Conservation (phyloP, 2,113 vertebrate genomes). For the Phyllopteryx taeniolatus region DNA sequence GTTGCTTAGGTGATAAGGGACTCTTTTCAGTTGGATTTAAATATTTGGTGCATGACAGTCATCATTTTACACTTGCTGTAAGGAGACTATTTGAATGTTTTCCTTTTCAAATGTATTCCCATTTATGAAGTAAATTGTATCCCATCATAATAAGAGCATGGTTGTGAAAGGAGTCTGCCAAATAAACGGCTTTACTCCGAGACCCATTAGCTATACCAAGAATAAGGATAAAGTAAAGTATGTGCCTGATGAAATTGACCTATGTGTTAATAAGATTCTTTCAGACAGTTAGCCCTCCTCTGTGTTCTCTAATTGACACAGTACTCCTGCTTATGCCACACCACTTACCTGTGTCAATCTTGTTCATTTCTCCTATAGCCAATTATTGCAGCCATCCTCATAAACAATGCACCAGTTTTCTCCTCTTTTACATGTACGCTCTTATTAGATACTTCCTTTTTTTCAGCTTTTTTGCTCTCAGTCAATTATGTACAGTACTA, state of each 20-base stretch:
- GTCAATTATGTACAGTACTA: not conserved
- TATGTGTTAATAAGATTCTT: slow-evolving; percentile 74
- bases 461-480: slow-evolving; percentile 12
- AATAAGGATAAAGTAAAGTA: not conserved
- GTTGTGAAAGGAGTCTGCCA: not conserved
- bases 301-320: slow-evolving; percentile 59
- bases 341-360: slow-evolving; percentile 73
- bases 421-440: slow-evolving; percentile 41
- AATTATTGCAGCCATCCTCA: slow-evolving; percentile 52
- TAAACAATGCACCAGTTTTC: slow-evolving; percentile 31
- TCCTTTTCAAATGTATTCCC: no score
- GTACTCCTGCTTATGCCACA: slow-evolving; percentile 40
- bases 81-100: not conserved
- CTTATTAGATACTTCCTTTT: slow-evolving; percentile 30
- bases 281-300: slow-evolving; percentile 46
- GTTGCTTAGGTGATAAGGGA: no score
- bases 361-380: slow-evolving; percentile 49
- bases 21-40: no score
- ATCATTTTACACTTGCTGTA: no score
- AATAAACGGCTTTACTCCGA: not conserved
- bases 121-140: not conserved
- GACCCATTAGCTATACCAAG: not conserved
- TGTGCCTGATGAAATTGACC: slow-evolving; percentile 69
- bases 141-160: not conserved
- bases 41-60: not conserved